Conservation (phyloP, 2,888 invertebrate species). For the Euzophera pinguis region DNA sequence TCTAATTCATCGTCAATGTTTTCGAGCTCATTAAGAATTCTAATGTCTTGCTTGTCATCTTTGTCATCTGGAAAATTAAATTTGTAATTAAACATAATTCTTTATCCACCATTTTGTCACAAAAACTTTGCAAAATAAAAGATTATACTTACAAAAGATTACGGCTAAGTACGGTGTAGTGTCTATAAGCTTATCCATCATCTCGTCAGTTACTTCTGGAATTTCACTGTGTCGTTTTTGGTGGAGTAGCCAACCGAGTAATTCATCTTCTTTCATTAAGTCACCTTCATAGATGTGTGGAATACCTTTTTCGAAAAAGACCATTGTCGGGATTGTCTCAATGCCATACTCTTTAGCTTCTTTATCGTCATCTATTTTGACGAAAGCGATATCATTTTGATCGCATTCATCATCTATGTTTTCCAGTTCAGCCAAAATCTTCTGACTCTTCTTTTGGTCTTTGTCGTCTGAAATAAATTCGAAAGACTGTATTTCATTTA, state of each 20-base stretch:
- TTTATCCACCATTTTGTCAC: too few relatives aligned
- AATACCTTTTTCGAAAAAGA: constrained; percentile 86
- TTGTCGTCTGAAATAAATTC: constrained; percentile 87
- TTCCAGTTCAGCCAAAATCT: constrained; percentile 90
- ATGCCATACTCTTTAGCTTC: constrained; percentile 95
- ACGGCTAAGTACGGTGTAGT: constrained; percentile 90
- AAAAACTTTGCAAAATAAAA: not conserved
- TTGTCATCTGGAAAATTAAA: constrained; percentile 85
- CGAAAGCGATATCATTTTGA: constrained; percentile 94
- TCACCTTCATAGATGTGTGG: constrained; percentile 90
- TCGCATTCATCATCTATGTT: constrained; percentile 97
- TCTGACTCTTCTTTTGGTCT: constrained; percentile 93
- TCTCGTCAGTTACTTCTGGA: constrained; percentile 94
- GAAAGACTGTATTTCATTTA: constrained; percentile 75
- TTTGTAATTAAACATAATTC: not conserved
- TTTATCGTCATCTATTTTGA: constrained; percentile 92
- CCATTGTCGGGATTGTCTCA: constrained; percentile 89
- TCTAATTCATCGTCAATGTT: constrained; percentile 95
- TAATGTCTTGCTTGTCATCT: constrained; percentile 93
- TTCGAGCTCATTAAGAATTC: constrained; percentile 92
- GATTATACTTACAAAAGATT: constrained; percentile 89
- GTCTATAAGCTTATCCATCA: constrained; percentile 94
- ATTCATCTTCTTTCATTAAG: constrained; percentile 92
- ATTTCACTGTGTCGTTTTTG: constrained; percentile 95
- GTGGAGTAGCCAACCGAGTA: constrained; percentile 93